Evolutionary conservation across 2,113 vertebrate genomes (phyloP), one percentile per base, ranked within the genome.

Genomic region (Salvator merianae): DNA sequence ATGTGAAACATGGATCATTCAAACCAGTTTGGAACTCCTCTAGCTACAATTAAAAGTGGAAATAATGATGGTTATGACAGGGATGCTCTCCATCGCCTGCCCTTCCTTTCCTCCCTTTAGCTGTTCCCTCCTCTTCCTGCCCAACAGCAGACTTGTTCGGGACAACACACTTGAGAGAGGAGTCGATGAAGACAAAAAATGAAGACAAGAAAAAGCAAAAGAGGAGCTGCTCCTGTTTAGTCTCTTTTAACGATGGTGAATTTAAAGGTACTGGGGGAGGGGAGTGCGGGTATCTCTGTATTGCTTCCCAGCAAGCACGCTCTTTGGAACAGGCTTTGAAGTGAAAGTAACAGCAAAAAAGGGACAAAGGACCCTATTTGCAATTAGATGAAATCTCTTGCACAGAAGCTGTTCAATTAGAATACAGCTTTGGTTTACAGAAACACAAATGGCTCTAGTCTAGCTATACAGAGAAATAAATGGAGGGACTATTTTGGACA

Each of bases 321-420:
- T 84, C 69, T 55, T 59, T 50, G 36, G 26, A n/a, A 53, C 47
- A 10, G 28, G 50, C 83, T 84, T 77, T 84, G 83, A 84, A 77
- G 74, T n/a, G 65, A 70, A 34, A n/a, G 47, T 55, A 84, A 84
- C 40, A 50, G 43, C 43, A 47, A 77, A 47, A 77, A 70, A 65
- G 55, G 74, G 47, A 77, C 83, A 77, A 84, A 84, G 77, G 83
- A 53, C 83, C 47, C 83, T 55, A 77, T 84, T 84, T 84, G 83
- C 83, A 84, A 84, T 77, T 84, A 70, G 83, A 84, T 84, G 74
- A 43, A 62, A 84, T 84, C 76, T 84, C 66, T 47, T 84, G 63
- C 47, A 47, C 74, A 24, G 63, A 47, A 69, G 74, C 18, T 12
- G 66, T 77, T 77, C 65, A 77, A 77, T 84, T 77, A 70, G 74